Evolutionary conservation across 2,113 vertebrate genomes (phyloP), one percentile per base, ranked within the genome.

Genomic region (Myotis yumanensis): DNA sequence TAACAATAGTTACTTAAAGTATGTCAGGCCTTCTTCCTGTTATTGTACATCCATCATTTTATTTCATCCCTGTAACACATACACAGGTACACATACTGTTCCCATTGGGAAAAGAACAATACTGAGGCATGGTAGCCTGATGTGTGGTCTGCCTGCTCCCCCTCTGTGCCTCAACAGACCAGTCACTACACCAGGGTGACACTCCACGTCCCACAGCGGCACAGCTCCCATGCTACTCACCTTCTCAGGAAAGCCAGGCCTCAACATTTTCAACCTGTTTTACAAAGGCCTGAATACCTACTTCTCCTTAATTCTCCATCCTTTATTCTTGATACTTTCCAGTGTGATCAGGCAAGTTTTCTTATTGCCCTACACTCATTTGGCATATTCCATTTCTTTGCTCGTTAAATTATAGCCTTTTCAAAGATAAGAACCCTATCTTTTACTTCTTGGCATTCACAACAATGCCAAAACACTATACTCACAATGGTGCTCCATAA

Each of bases 191-290:
- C 3, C 1, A 22, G 2, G 5, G 0, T 8, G 30, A 52, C 18
- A 2, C 22, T 11, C 2, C 0, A 16, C 64, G 62, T 46, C 57
- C 43, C n/a, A 9, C 15, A 5, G 7, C 3, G 2, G 37, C 12
- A 48, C 0, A 3, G 32, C 43, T 20, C 10, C 5, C 25, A 15
- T 0, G 0, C 37, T 2, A 64, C 30, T 10, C 17, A 16, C 35
- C n/a, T 85, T 54, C 51, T 86, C 35, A 11, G 82, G 15, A 77
- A 83, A 32, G 8, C 17, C 17, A 4, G 11, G 66, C 7, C 54
- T 88, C 72, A 37, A 0, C 25, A 37, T 72, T 52, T 28, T n/a
- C 54, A 32, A 48, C 23, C 51, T 51, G 32, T 43, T 23, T 30
- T 7, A 1, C 23, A 30, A 68, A 81, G 25, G 51, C 69, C 57